Evolutionary conservation across 2,113 vertebrate species (phyloP), one percentile per base, ranked within the genome.

Genomic region (Nycticryphes semicollaris): DNA sequence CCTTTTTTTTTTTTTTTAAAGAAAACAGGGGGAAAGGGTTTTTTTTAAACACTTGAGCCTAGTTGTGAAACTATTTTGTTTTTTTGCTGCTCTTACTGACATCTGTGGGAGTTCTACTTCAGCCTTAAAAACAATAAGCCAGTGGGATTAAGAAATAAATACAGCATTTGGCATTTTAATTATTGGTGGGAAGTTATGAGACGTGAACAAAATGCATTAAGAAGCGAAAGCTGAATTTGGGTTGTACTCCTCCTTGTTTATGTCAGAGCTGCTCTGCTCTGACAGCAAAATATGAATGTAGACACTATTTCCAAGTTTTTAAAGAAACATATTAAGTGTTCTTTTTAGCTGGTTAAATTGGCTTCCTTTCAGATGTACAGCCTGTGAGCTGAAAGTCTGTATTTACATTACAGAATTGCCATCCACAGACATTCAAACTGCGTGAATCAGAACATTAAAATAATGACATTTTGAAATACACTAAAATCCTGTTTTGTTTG

Each of bases 21-120:
- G 69, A n/a, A 17, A 48, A 30, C 2, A 2, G 2, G 2, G 3
- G 15, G 41, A 25, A 25, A 6, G 3, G 20, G 12, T 25, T 18
- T 10, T 80, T 64, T 74, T 87, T 73, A 66, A 84, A 70, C 10
- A 51, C 10, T 72, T 28, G 11, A 89, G 5, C 7, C 50, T 22
- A 72, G 39, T 22, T 84, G 62, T 68, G 66, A 85, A 95, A 85
- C 2, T 17, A 30, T 24, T 87, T 82, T 35, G 9, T 0, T 14
- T 87, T 87, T 93, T 87, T 87, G 13, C n/a, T 70, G 14, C 15
- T 59, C 17, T 81, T 91, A 22, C 14, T 54, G 66, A 73, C 16
- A 45, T 83, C 23, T 7, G 24, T 83, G 53, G 24, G 24, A 73
- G 9, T 80, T 79, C 53, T 83, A 25, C 23, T 62, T 90, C 50